A percentile compares a stretch with the other conserved stretches of the same genome.
phyloP scores from a whole-genome alignment of 2,113 vertebrate genomes.

The Delphinapterus leucas region DNA sequence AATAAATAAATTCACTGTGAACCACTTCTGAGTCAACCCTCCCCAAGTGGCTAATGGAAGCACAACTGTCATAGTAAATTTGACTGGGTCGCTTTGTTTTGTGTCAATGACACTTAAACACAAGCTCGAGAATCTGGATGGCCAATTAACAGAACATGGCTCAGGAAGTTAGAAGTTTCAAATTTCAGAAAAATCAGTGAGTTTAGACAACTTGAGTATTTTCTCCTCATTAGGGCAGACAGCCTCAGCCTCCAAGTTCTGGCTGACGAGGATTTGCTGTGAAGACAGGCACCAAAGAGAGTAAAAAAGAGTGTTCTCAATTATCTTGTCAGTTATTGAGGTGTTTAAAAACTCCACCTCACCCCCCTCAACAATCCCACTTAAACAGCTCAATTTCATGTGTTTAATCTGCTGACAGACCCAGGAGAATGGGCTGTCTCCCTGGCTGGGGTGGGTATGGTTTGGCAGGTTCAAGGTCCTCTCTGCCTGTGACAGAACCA shows the following conservation, averaged over 20 bases:
- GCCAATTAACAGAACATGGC: neutral
- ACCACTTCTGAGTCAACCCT: neutral
- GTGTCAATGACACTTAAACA: neutral
- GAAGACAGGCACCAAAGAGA: neutral
- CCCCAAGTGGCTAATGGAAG: neutral
- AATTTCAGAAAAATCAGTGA: constrained; percentile 37
- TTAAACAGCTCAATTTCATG: constrained; percentile 37
- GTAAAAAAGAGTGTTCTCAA: constrained; percentile 13
- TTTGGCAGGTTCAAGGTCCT: neutral
- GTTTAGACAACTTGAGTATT: constrained; percentile 20
- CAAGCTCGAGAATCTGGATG: neutral
- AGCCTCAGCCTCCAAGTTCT: neutral
- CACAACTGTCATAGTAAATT: neutral
- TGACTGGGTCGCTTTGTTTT: neutral
- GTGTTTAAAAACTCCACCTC: neutral
- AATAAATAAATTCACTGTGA: neutral
- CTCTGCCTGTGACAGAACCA: neutral
- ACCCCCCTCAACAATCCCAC: neutral
- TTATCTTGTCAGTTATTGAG: constrained; percentile 46
- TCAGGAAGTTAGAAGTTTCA: constrained; percentile 47
- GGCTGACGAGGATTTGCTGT: neutral
- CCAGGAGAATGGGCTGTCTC: neutral
- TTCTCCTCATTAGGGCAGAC: neutral
- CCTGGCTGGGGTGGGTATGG: neutral
- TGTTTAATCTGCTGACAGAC: neutral